Evolutionary conservation across 2,888 invertebrate species (phyloP).

Genomic region (Ganaspis brasiliensis): DNA sequence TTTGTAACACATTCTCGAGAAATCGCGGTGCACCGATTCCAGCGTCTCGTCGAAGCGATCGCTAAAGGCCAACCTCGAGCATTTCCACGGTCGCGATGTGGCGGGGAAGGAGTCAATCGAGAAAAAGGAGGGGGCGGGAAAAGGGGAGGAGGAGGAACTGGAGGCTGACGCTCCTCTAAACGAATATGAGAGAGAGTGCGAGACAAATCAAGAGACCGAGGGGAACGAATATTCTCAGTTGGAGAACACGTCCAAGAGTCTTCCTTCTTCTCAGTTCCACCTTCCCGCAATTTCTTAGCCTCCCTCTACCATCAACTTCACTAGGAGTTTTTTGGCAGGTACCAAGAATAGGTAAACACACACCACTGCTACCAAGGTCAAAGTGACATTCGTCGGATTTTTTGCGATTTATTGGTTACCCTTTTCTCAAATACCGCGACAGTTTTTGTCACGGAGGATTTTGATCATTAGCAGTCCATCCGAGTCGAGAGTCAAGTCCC

Average conservation of each 20-base stretch:
- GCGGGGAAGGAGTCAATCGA: constrained; percentile 49
- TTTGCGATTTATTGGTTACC: no score
- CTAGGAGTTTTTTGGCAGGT: background rate
- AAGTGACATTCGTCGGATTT: no score
- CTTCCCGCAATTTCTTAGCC: constrained; percentile 4
- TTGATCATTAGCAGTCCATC: no score
- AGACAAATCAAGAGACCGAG: constrained; percentile 6
- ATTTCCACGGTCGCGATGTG: constrained; percentile 57
- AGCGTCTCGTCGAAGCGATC: constrained; percentile 60
- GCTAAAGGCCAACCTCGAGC: constrained; percentile 61
- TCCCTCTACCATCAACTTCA: no score
- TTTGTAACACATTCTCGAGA: constrained; percentile 58
- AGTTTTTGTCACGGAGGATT: no score
- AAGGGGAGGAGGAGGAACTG: constrained; percentile 50
- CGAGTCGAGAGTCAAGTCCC: no score
- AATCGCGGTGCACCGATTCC: constrained; percentile 61
- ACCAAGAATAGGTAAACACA: background rate
- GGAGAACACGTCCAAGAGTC: constrained; percentile 50
- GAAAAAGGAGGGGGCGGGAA: constrained; percentile 50
- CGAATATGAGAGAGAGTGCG: constrained; percentile 15
- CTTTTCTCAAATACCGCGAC: no score
- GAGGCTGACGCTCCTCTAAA: constrained; percentile 55
- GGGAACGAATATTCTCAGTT: constrained; percentile 27
- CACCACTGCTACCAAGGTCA: no score
- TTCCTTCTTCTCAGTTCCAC: constrained; percentile 51